A percentile compares a stretch with the other conserved stretches of the same genome.
Conservation (phyloP, 2,797 vertebrate genomes). For the Phalanger gymnotis region DNA sequence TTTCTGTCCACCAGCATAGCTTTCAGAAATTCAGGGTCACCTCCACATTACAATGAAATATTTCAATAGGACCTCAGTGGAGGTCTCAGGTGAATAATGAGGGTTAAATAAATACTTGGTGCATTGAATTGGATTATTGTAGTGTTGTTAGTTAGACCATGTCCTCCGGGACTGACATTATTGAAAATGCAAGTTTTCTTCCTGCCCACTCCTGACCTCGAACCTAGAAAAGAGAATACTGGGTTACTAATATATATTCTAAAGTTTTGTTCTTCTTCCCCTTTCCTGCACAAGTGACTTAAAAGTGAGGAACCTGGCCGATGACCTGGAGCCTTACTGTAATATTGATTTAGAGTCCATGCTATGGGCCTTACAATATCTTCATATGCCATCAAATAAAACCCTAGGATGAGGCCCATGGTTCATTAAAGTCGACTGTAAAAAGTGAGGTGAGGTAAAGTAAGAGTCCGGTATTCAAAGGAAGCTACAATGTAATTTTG, state of each 20-base stretch:
- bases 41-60: neutral
- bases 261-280: neutral
- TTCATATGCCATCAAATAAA: neutral
- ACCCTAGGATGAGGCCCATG: neutral
- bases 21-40: neutral
- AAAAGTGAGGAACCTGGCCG: neutral
- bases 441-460: rapidly evolving
- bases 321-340: neutral
- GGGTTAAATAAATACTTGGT: neutral
- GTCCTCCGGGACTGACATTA: neutral
- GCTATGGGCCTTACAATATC: neutral
- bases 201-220: neutral
- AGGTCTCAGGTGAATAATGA: neutral
- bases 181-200: neutral
- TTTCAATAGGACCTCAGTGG: neutral
- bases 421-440: neutral
- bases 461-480: neutral
- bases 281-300: too few relatives aligned
- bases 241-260: neutral
- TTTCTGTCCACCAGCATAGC: neutral
- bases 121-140: neutral
- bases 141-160: neutral
- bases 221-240: neutral
- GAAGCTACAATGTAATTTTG: neutral
- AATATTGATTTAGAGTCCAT: neutral